Evolutionary conservation across 2,888 invertebrate genomes (phyloP).

Genomic region (Anaspis maculata): DNA sequence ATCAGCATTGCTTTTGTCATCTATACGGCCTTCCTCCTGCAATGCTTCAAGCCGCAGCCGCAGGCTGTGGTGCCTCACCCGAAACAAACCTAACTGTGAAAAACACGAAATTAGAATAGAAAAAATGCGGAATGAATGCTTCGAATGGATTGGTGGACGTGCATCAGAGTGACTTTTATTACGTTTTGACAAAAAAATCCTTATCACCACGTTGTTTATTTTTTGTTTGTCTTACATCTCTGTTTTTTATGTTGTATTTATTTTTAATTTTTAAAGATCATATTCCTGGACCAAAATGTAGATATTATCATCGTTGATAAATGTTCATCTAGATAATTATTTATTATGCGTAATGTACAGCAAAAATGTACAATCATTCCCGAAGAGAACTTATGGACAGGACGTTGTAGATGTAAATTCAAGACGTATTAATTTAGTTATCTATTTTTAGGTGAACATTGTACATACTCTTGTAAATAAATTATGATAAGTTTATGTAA

Average conservation of each 20-base stretch:
- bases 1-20: slow-evolving; percentile 77
- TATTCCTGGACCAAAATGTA: slow-evolving; percentile 16
- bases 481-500: slow-evolving; percentile 12
- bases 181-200: too few relatives aligned
- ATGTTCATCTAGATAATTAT: slow-evolving; percentile 14
- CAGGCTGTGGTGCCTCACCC: slow-evolving; percentile 54
- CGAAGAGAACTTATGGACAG: slow-evolving; percentile 15
- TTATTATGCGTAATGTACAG: slow-evolving; percentile 7
- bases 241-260: slow-evolving; percentile 2
- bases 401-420: slow-evolving; percentile 9
- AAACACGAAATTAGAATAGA: too few relatives aligned
- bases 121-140: slow-evolving; percentile 2
- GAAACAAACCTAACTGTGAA: slow-evolving; percentile 46
- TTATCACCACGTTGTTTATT: too few relatives aligned
- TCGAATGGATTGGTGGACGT: background rate
- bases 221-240: slow-evolving; percentile 5
- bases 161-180: slow-evolving; percentile 2
- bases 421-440: slow-evolving; percentile 9
- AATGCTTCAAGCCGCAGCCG: slow-evolving; percentile 75
- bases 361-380: slow-evolving; percentile 16
- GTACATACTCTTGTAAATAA: slow-evolving; percentile 19
- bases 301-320: slow-evolving; percentile 10
- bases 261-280: background rate
- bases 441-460: slow-evolving; percentile 16
- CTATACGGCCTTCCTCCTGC: slow-evolving; percentile 84